phyloP scores from a whole-genome alignment of 2,888 invertebrate species.

The Rotaria macrura region DNA sequence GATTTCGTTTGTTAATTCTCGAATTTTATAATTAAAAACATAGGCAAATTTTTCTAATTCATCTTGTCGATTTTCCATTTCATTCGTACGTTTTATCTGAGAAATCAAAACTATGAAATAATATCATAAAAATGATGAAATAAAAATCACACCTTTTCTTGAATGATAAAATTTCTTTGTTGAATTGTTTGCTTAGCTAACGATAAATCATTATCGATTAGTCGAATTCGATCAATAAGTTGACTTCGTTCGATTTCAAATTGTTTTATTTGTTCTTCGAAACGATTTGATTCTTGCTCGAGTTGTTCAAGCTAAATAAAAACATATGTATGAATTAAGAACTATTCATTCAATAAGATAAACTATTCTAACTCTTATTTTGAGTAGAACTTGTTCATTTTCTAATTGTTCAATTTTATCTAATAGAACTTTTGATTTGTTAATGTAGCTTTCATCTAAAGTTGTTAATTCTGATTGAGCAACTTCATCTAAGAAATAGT shows the following conservation, averaged over 20 bases:
- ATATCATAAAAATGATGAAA: background rate
- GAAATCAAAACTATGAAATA: background rate
- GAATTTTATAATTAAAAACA: constrained; percentile 1
- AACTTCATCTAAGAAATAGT: background rate
- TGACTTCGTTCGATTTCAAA: background rate
- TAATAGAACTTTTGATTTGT: background rate
- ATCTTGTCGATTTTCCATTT: background rate
- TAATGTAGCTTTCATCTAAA: background rate
- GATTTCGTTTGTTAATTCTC: background rate
- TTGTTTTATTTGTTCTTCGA: background rate
- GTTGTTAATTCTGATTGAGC: background rate
- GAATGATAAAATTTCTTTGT: background rate
- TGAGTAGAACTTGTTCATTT: background rate
- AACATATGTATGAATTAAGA: background rate
- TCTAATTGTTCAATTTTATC: background rate
- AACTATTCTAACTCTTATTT: background rate
- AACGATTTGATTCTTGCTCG: background rate
- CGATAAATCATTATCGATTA: background rate
- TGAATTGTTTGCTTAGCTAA: background rate
- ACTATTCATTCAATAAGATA: background rate
- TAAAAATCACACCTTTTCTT: background rate
- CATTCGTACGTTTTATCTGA: background rate
- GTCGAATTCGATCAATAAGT: background rate
- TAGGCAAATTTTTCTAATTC: background rate
- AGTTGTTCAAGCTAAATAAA: background rate